Conservation (phyloP, 2,888 invertebrate species). For the Vanessa cardui region DNA sequence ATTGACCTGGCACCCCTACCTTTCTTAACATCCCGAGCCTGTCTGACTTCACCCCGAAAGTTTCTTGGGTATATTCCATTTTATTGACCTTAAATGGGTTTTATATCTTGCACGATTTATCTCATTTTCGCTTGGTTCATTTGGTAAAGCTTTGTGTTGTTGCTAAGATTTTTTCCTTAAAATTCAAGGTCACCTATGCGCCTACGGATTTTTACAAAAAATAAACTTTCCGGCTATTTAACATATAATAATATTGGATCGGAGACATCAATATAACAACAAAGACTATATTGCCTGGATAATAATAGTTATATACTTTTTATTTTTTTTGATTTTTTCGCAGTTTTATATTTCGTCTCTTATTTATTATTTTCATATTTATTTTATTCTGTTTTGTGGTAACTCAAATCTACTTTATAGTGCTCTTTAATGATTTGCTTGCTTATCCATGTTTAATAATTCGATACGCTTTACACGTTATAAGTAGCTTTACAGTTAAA, state of each 20-base stretch:
- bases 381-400: too few relatives aligned
- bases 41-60: slow-evolving; percentile 46
- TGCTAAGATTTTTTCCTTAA: not conserved
- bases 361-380: not conserved
- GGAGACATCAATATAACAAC: too few relatives aligned
- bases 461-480: slow-evolving; percentile 13
- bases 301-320: too few relatives aligned
- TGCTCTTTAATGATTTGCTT: slow-evolving; percentile 17
- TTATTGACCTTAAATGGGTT: slow-evolving; percentile 39
- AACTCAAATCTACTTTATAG: not conserved
- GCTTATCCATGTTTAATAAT: slow-evolving; percentile 15
- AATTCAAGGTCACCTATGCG: too few relatives aligned
- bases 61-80: slow-evolving; percentile 40
- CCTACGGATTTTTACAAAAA: not conserved
- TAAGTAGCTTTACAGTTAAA: not conserved
- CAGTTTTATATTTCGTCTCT: not conserved
- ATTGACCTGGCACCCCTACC: slow-evolving; percentile 72
- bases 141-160: not conserved
- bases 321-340: too few relatives aligned
- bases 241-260: too few relatives aligned
- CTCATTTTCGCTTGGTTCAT: slow-evolving; percentile 21
- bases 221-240: not conserved
- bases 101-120: slow-evolving; percentile 19
- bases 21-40: slow-evolving; percentile 62
- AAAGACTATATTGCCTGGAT: too few relatives aligned